Conservation (phyloP, 2,797 vertebrate species). For the Pyrocephalus nanus region DNA sequence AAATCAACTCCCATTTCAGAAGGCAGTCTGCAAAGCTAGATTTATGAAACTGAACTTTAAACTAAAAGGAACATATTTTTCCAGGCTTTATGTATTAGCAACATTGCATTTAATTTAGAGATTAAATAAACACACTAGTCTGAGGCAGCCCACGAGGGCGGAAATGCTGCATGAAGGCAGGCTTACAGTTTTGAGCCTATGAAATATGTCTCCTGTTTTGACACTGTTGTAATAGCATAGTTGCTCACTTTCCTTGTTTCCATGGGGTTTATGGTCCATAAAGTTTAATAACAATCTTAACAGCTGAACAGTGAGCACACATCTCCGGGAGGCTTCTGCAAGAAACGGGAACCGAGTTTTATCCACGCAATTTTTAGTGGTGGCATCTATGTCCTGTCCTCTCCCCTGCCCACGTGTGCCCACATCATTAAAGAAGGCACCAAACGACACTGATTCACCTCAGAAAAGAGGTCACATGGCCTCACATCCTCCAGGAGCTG, state of each 20-base stretch:
- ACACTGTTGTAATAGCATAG: conserved; percentile 75
- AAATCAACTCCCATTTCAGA: conserved; percentile 33
- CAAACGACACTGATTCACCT: not conserved
- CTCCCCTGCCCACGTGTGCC: not conserved
- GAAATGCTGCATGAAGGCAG: conserved; percentile 8
- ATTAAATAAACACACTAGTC: conserved; percentile 48
- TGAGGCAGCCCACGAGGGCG: conserved; percentile 31
- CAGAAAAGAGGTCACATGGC: not conserved
- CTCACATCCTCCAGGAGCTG: not conserved
- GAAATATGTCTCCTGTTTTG: conserved; percentile 77
- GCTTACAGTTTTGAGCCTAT: conserved; percentile 63
- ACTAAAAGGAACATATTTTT: conserved; percentile 52
- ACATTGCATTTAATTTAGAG: conserved; percentile 50
- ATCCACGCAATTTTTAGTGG: conserved; percentile 8
- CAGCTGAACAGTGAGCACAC: conserved; percentile 74
- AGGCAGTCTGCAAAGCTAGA: not conserved
- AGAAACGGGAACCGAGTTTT: conserved; percentile 60
- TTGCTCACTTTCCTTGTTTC: conserved; percentile 79
- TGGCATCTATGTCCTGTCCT: not conserved
- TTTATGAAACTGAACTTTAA: conserved; percentile 60
- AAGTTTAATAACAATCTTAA: conserved; percentile 84
- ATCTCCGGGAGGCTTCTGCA: conserved; percentile 64
- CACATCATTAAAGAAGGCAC: not conserved
- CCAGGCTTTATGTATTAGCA: conserved; percentile 40
- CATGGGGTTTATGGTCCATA: conserved; percentile 82